Evolutionary conservation across 2,113 vertebrate species (phyloP).

Genomic region (Puffinus mauretanicus): DNA sequence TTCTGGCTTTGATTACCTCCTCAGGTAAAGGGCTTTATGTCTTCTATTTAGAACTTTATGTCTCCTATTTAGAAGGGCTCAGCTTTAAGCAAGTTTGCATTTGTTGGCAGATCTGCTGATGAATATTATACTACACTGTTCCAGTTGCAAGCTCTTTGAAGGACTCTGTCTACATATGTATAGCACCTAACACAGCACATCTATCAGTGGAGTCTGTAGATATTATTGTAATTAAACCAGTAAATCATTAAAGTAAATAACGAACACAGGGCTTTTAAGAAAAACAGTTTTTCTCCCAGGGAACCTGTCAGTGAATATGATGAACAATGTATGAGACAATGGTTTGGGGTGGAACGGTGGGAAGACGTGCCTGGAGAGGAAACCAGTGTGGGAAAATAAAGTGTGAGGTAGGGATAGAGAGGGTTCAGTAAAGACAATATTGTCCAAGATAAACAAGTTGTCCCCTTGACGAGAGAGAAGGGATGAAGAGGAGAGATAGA

Average conservation of each 20-base stretch:
- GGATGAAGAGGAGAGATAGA: not conserved
- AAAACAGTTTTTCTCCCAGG: not conserved
- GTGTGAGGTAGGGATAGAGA: not conserved
- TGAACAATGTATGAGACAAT: not conserved
- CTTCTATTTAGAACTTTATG: not conserved
- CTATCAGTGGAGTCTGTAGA: not conserved
- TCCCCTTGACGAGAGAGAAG: not conserved
- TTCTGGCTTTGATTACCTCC: not conserved
- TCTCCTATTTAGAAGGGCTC: not conserved
- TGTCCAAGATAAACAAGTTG: not conserved
- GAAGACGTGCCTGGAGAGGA: not conserved
- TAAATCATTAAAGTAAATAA: not conserved
- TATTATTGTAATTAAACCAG: not conserved
- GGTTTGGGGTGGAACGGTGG: not conserved
- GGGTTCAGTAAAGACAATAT: not conserved
- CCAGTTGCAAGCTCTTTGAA: not conserved
- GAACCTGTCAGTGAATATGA: not conserved
- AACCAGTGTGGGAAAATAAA: not conserved
- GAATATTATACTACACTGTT: not conserved
- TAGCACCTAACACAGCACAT: not conserved
- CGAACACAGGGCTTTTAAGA: not conserved
- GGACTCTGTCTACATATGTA: not conserved
- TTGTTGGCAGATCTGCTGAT: not conserved
- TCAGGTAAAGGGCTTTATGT: not conserved
- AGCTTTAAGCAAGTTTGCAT: not conserved